Evolutionary conservation across 2,797 vertebrate species (phyloP), one percentile per base, ranked within the genome.

Genomic region (Australoheros facetus): DNA sequence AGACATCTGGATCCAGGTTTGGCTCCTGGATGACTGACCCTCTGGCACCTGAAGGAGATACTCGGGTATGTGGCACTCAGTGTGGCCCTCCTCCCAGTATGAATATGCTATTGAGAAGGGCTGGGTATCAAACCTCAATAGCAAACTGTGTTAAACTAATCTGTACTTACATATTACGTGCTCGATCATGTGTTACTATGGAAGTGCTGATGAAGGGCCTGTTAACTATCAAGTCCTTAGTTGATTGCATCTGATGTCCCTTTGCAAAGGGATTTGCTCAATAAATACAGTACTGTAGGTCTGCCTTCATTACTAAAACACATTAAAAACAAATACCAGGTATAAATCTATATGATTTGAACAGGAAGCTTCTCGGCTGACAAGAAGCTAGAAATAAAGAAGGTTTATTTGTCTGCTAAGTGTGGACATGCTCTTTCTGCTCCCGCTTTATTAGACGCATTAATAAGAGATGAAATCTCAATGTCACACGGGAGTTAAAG

Each of bases 1-100:
- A 99, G 95, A 97, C 97, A 8, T 99, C 98, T 0, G 98, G 98
- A 71, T 99, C 98, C 12, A 95, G 98, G 90, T 99, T 99, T 0
- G 98, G 98, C 37, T 99, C 98, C 4, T 99, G 98, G 98, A 99
- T 99, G 98, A 99, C 97, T 0, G 98, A 99, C 83, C 98, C 98
- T 2, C 93, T 97, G 74, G 98, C 98, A 39, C 96, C 97, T 0
- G 98, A 99, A 87, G 98, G 97, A 48, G 98, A 99, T 59, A 98
- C 96, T 58, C 96, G 97, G 96, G 98, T 99, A 96, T 89, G 97
- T 86, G 66, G 3, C 17, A 71, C 45, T n/a, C 16, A 45, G n/a
- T 7, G 7, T 7, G 10, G 14, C 58, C 30, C 4, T 19, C 48
- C 4, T 71, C 6, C 4, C 6, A 8, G 32, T 66, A 1, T 17